Evolutionary conservation across 2,113 vertebrate species (phyloP), one percentile per base, ranked within the genome.

Genomic region (Malurus melanocephalus): DNA sequence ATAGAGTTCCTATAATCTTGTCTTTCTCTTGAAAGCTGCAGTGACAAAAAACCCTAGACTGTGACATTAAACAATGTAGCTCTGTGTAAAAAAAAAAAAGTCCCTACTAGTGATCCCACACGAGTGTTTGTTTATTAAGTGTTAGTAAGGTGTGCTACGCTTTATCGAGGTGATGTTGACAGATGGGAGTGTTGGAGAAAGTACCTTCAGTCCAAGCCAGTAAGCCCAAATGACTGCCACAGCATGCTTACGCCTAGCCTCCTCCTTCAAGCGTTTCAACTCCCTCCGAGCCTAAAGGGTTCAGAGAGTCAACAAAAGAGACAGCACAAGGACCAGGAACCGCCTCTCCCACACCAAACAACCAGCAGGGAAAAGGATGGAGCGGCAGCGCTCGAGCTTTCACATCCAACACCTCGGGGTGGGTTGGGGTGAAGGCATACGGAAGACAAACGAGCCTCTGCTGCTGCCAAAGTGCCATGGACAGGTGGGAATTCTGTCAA

Each of bases 151-250:
- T 66, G 85, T 90, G 96, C 91, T 64, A 92, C 92, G 43, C 92
- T 95, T 91, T 46, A 68, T 2, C 17, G 92, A 90, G 78, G 83
- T 94, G 76, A 85, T 5, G 60, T 66, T 90, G 92, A 82, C 88
- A 88, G 94, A 89, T 15, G 49, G 88, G 94, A 95, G 96, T 65
- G 83, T 79, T 91, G 80, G 90, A 97, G 94, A 92, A 96, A 97
- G 96, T 98, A 99, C 99, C 99, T 99, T 99, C 91, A 99, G 98
- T 99, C 99, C 99, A 98, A 99, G 98, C 99, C 99, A 99, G 98
- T 97, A 99, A 98, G 99, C 99, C 99, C 99, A 99, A 98, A 99
- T 99, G 97, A 99, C 98, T 97, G 99, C 99, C 89, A 99, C 99
- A 85, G 99, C 99, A 93, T 99, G 98, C 97, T 99, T 99, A 97